A percentile compares a stretch with the other conserved stretches of the same genome.
phyloP scores from a whole-genome alignment of 2,113 vertebrate species.

The Charadrius vociferus region DNA sequence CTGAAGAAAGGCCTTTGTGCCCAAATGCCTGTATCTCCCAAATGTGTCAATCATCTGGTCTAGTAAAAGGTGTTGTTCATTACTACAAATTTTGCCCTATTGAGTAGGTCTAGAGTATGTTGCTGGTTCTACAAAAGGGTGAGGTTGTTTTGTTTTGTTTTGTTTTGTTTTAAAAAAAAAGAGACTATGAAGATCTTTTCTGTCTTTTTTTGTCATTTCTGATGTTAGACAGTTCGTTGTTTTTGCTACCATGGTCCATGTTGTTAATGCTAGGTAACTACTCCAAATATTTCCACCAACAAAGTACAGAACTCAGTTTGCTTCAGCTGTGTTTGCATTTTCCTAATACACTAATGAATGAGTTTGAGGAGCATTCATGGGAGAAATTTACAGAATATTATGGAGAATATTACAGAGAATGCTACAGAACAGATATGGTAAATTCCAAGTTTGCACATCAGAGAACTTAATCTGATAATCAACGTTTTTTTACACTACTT shows the following conservation, averaged over 20 bases:
- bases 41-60: not conserved
- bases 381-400: not conserved
- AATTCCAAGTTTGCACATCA: not conserved
- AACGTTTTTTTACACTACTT: not conserved
- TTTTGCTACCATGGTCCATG: not conserved
- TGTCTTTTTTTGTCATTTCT: not conserved
- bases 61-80: not conserved
- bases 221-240: not conserved
- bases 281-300: not conserved
- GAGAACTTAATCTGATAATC: not conserved
- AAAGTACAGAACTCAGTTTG: not conserved
- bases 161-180: not conserved
- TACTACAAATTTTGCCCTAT: not conserved
- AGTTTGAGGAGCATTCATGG: not conserved
- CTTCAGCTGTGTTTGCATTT: not conserved
- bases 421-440: not conserved
- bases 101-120: not conserved
- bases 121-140: not conserved
- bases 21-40: not conserved
- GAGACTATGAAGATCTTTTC: not conserved
- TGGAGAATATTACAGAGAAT: not conserved
- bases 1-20: not conserved
- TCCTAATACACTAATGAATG: not conserved
- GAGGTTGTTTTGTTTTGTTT: not conserved
- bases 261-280: not conserved